These are phyloP conservation scores for Corbicula japonica DNA, from an alignment of 2,888 invertebrate species.

Conservation along the genomic window DNA sequence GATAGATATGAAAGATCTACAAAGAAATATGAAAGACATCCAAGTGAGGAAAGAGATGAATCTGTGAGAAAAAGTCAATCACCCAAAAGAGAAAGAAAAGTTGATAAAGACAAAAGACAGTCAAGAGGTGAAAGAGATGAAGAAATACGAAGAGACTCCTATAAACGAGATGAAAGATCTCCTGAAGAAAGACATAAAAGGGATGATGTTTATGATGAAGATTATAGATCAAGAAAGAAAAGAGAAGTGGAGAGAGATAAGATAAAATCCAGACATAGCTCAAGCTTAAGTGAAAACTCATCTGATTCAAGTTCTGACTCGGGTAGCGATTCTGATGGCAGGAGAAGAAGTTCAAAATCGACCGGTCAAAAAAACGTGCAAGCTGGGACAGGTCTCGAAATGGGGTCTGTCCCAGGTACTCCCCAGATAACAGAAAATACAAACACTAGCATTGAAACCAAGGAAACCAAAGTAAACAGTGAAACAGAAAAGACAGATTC, in stretches of 20 bases:
- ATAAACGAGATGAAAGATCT: background rate
- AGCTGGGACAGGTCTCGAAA: conserved; percentile 67
- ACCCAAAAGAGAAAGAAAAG: background rate
- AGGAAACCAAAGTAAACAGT: background rate
- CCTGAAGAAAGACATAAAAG: conserved; percentile 29
- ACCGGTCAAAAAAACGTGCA: conserved; percentile 69
- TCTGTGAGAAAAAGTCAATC: conserved; percentile 5
- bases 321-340: conserved; percentile 40
- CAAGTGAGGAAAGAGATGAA: conserved; percentile 4
- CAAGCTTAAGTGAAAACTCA: conserved; percentile 49
- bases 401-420: conserved; percentile 68
- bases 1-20: conserved; percentile 45
- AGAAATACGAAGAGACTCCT: background rate
- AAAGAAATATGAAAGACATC: conserved; percentile 24
- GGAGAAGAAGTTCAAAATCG: conserved; percentile 39
- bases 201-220: conserved; percentile 50
- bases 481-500: background rate
- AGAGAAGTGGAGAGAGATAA: conserved; percentile 29
- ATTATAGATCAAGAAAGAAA: conserved; percentile 43
- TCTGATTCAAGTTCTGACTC: conserved; percentile 51
- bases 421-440: conserved; percentile 47
- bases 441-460: conserved; percentile 25
- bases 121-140: background rate
- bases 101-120: conserved; percentile 4
- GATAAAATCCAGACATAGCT: conserved; percentile 41